Evolutionary conservation across 2,113 vertebrate genomes (phyloP).

Genomic region (Osmerus eperlanus): DNA sequence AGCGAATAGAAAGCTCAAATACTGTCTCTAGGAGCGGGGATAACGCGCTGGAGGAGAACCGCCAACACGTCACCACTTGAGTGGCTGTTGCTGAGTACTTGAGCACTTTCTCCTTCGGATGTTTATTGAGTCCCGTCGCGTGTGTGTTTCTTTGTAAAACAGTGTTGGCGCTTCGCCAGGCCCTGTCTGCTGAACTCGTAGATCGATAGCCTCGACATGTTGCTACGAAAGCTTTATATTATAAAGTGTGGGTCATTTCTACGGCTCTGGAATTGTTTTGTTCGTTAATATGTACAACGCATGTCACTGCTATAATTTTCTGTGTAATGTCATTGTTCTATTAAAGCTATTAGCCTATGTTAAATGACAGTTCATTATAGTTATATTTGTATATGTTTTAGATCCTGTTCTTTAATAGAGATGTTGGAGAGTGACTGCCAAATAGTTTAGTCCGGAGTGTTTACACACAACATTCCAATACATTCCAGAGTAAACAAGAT

Average conservation of each 20-base stretch:
- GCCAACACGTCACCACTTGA: constrained; percentile 72
- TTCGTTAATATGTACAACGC: too few species aligned
- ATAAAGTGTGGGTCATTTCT: too few species aligned
- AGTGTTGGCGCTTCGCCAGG: constrained; percentile 48
- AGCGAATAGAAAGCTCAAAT: constrained; percentile 79
- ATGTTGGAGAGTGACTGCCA: too few species aligned
- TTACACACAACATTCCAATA: too few species aligned
- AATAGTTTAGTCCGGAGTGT: too few species aligned
- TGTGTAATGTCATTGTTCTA: background rate
- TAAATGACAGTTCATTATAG: background rate
- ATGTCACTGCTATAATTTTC: background rate
- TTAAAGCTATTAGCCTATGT: background rate
- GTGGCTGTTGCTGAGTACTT: constrained; percentile 81
- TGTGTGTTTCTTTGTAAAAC: constrained; percentile 58
- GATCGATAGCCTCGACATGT: too few species aligned
- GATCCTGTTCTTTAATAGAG: too few species aligned
- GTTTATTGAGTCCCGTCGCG: constrained; percentile 66
- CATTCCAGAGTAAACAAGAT: too few species aligned
- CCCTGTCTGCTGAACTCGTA: background rate
- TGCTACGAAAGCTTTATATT: too few species aligned
- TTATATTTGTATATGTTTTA: background rate
- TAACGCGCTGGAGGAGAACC: constrained; percentile 75
- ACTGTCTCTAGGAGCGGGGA: constrained; percentile 79
- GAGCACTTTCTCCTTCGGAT: constrained; percentile 61
- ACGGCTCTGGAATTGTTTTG: too few species aligned